phyloP scores from a whole-genome alignment of 2,888 invertebrate genomes.

The Endomychus coccineus region DNA sequence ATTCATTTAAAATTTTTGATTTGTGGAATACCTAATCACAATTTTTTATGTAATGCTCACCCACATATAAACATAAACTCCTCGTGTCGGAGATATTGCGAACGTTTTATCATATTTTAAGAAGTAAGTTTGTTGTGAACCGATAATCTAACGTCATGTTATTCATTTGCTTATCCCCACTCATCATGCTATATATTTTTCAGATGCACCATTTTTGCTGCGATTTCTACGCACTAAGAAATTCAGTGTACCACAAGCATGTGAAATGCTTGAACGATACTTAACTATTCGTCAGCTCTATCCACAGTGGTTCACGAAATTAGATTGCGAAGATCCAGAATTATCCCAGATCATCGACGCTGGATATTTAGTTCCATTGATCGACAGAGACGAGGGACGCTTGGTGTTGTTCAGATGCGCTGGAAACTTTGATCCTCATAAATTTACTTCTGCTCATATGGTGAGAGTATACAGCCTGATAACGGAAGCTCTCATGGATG shows the following conservation, averaged over 20 bases:
- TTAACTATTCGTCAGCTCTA: constrained; percentile 76
- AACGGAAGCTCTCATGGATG: constrained; percentile 78
- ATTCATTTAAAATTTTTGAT: too few relatives aligned
- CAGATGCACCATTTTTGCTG: constrained; percentile 72
- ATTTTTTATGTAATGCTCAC: too few relatives aligned
- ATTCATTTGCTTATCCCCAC: too few relatives aligned
- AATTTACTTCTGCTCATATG: constrained; percentile 70
- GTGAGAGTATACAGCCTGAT: constrained; percentile 77
- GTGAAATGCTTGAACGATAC: constrained; percentile 82
- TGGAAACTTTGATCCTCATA: constrained; percentile 50
- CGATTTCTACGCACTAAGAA: constrained; percentile 82
- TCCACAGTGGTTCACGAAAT: constrained; percentile 77
- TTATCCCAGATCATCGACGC: constrained; percentile 73
- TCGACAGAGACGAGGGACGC: constrained; percentile 68
- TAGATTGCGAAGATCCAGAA: constrained; percentile 72
- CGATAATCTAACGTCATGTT: too few relatives aligned
- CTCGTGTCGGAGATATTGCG: too few relatives aligned
- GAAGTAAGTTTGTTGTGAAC: too few relatives aligned
- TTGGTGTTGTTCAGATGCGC: constrained; percentile 73
- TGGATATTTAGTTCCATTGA: constrained; percentile 69
- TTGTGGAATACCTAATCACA: too few relatives aligned
- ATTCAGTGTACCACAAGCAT: constrained; percentile 77
- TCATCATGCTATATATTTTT: constrained; percentile 19
- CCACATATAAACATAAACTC: too few relatives aligned
- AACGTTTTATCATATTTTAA: too few relatives aligned